Percentiles rank a stretch among this genome's conserved stretches.
These are phyloP conservation scores for Siderastrea siderea DNA, from an alignment of 92 coral and sea anemone species.

Conservation along the genomic window DNA sequence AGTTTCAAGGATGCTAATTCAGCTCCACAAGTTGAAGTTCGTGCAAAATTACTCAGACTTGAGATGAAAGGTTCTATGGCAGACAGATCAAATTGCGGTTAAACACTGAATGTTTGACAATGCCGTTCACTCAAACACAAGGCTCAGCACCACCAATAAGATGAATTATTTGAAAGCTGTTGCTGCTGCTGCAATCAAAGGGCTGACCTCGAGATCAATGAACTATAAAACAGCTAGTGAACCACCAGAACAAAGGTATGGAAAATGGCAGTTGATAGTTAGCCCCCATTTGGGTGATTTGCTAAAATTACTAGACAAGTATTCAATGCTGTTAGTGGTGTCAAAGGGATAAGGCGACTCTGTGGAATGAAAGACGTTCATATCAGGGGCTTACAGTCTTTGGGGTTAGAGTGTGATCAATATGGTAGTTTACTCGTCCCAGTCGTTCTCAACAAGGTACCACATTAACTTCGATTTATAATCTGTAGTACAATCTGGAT, in stretches of 20 bases:
- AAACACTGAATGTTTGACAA: neutral
- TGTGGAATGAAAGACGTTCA: constrained; percentile 53
- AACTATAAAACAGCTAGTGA: constrained; percentile 57
- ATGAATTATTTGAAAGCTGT: constrained; percentile 9
- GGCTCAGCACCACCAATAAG: neutral
- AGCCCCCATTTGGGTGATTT: constrained; percentile 64
- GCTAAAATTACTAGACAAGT: constrained; percentile 29
- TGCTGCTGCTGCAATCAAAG: constrained; percentile 49
- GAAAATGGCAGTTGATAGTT: constrained; percentile 52
- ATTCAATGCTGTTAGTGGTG: neutral
- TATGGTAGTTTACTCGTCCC: constrained; percentile 60
- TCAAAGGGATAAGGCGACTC: constrained; percentile 35
- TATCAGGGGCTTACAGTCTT: constrained; percentile 56
- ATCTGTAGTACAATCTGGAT: no score
- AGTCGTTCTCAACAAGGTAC: constrained; percentile 12
- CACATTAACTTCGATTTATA: no score
- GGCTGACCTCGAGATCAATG: constrained; percentile 38
- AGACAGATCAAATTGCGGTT: constrained; percentile 52
- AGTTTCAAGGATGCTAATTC: no score
- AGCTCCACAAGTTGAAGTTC: neutral
- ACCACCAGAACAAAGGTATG: constrained; percentile 50
- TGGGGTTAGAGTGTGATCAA: constrained; percentile 47
- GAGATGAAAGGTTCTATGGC: constrained; percentile 43
- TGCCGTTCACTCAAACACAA: constrained; percentile 39
- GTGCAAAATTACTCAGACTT: constrained; percentile 38